These are phyloP conservation scores for Sardina pilchardus DNA, from an alignment of 2,113 vertebrate genomes.

Conservation along the genomic window DNA sequence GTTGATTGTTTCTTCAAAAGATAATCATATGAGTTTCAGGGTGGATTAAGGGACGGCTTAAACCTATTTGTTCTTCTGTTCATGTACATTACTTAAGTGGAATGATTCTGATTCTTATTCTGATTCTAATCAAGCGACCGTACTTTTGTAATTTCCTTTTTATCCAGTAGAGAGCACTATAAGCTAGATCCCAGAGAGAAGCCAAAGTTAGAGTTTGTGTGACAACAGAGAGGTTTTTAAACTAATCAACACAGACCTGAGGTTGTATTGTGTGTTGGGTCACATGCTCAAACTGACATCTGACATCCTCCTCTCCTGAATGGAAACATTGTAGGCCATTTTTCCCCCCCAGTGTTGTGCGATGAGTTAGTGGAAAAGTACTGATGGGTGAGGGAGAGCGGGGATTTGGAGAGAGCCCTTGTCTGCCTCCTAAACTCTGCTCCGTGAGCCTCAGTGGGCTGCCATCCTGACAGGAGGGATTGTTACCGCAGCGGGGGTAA, in stretches of 20 bases:
- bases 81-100: neutral
- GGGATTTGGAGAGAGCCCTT: conserved; percentile 30
- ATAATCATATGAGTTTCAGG: neutral
- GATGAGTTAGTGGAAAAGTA: conserved; percentile 26
- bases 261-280: neutral
- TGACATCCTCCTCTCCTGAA: conserved; percentile 40
- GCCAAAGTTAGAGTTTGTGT: neutral
- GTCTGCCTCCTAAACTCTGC: neutral
- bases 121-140: neutral
- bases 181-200: neutral
- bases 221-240: neutral
- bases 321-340: conserved; percentile 61
- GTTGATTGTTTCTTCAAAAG: neutral
- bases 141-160: neutral
- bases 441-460: conserved; percentile 18
- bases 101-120: too few relatives aligned
- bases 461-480: conserved; percentile 52
- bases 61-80: neutral
- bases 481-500: neutral
- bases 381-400: conserved; percentile 43
- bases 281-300: conserved; percentile 38
- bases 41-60: neutral
- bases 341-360: conserved; percentile 54
- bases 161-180: neutral
- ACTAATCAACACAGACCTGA: neutral